These are phyloP conservation scores for Dicentrarchus labrax DNA, from an alignment of 2,113 vertebrate species.

Conservation along the genomic window DNA sequence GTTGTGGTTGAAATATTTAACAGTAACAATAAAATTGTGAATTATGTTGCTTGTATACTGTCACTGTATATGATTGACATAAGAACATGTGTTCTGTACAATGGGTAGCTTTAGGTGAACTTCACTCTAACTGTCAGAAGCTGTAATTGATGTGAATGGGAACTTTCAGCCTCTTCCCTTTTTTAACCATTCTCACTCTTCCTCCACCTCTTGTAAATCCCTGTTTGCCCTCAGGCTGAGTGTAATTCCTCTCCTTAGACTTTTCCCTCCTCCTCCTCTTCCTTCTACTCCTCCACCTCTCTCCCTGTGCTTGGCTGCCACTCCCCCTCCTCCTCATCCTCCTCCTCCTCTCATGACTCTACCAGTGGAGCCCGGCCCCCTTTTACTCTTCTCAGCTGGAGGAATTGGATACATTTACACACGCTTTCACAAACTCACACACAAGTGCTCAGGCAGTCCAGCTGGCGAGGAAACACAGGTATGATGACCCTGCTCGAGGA, in stretches of 20 bases:
- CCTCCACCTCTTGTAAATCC: conserved; percentile 1
- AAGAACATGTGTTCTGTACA: not conserved
- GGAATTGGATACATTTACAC: conserved; percentile 35
- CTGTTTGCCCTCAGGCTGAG: conserved; percentile 27
- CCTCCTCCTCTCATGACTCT: conserved; percentile 46
- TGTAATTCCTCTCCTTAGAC: conserved; percentile 19
- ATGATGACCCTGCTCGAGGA: conserved; percentile 40
- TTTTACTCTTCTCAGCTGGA: conserved; percentile 62
- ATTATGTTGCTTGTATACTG: not conserved
- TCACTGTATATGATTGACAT: not conserved
- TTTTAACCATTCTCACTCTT: not conserved
- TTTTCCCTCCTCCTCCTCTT: conserved; percentile 25
- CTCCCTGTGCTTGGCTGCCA: conserved; percentile 39
- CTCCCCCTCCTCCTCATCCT: conserved; percentile 66
- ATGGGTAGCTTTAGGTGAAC: not conserved
- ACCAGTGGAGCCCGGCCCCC: conserved; percentile 52
- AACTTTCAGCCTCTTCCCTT: not conserved
- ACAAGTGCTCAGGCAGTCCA: conserved; percentile 3
- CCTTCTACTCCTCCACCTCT: conserved; percentile 17
- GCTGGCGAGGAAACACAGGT: conserved; percentile 17
- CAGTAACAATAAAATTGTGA: not conserved
- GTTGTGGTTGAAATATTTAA: not conserved
- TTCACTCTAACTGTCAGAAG: too few species aligned
- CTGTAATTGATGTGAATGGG: not conserved
- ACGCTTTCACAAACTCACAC: conserved; percentile 21